Base-by-base conservation (phyloP, 2,888 invertebrate species). In the Platypus cylindrus region DNA sequence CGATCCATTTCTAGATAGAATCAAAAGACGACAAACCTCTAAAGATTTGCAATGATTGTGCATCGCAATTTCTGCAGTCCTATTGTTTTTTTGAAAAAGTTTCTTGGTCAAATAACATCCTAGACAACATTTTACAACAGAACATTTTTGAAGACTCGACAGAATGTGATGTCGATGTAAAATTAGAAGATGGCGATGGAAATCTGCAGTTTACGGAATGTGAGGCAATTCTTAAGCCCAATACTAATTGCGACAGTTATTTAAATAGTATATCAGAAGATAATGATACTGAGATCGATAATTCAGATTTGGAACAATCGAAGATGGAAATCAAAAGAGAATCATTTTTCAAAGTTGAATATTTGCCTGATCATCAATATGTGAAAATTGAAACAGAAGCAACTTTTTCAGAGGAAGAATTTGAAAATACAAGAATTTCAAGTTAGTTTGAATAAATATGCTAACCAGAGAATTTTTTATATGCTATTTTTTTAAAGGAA, bases 231-330 rank as follows among this genome's bases (percentile, higher is more conserved):
- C n/a, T n/a, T 13, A 5, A 27, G 5, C 13, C 5, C 15, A 27
- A 27, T 8, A 27, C 15, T 27, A 3, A 14, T 4, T 3, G 3
- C 8, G 15, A 16, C 12, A 14, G 14, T 27, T 13, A 13, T n/a
- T n/a, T n/a, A n/a, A n/a, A n/a, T n/a, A n/a, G n/a, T n/a, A n/a
- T n/a, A n/a, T n/a, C n/a, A n/a, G n/a, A n/a, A n/a, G n/a, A n/a
- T n/a, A n/a, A n/a, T n/a, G n/a, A n/a, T n/a, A n/a, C n/a, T n/a
- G n/a, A n/a, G n/a, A n/a, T 38, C 25, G 37, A 41, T 17, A 9
- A 41, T 28, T 41, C 38, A 23, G 41, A 41, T 20, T 41, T 38
- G 38, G 36, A 33, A 18, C 41, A 38, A 7, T 12, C 17, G 17
- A 27, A 36, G 20, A 12, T 33, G 29, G 17, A 34, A 5, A 5